A percentile compares a stretch with the other conserved stretches of the same genome.
Conservation (phyloP, 2,113 vertebrate genomes). For the Corythornis madagascariensis region DNA sequence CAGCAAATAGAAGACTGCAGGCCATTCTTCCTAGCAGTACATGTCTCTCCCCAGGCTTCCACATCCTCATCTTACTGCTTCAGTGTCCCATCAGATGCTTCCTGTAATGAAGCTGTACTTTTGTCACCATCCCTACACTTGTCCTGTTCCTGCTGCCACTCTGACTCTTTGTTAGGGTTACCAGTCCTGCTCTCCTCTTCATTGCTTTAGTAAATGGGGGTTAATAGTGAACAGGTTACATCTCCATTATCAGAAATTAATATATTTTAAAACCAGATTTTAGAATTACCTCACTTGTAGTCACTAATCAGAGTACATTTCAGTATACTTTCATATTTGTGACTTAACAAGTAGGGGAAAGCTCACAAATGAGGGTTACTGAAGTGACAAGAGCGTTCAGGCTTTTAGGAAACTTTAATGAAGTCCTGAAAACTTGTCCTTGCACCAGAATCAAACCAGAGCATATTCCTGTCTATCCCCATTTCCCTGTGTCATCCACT, state of each 20-base stretch:
- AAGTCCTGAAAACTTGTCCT: background rate
- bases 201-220: background rate
- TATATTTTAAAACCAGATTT: background rate
- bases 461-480: background rate
- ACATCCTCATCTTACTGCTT: background rate
- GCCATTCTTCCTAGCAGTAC: background rate
- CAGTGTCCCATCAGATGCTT: background rate
- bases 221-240: background rate
- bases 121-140: background rate
- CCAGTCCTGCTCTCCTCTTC: background rate
- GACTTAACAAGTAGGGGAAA: background rate
- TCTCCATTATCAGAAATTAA: background rate
- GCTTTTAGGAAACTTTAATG: background rate
- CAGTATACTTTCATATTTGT: background rate
- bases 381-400: background rate
- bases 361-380: background rate
- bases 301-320: background rate
- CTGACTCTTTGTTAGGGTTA: background rate
- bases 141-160: background rate
- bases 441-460: background rate
- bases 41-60: background rate
- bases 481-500: background rate
- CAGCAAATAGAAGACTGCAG: background rate
- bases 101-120: background rate
- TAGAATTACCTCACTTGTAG: background rate